phyloP scores from a whole-genome alignment of 2,888 invertebrate genomes.

The Apoderus coryli region DNA sequence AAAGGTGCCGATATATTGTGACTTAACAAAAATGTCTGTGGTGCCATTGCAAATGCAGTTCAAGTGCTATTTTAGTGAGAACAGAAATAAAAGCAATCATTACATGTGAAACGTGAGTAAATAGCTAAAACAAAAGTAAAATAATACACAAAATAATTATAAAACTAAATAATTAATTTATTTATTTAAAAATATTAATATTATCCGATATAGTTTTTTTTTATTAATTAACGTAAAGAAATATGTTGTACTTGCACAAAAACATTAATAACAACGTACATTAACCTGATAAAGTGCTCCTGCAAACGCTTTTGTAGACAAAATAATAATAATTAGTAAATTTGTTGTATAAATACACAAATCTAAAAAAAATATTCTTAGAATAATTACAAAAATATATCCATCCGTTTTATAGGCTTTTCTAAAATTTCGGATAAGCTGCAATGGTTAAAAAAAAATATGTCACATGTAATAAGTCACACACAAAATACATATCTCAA shows the following conservation, averaged over 20 bases:
- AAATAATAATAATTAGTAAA: constrained; percentile 19
- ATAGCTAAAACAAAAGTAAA: constrained; percentile 34
- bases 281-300: constrained; percentile 32
- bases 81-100: constrained; percentile 39
- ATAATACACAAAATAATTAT: no score
- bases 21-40: constrained; percentile 32
- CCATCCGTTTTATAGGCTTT: constrained; percentile 28
- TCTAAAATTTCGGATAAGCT: constrained; percentile 32
- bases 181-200: no score
- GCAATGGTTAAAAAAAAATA: constrained; percentile 34
- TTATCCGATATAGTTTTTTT: no score
- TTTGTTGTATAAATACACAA: no score
- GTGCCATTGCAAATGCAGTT: constrained; percentile 37
- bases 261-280: no score
- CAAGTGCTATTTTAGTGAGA: constrained; percentile 7
- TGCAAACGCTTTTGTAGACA: constrained; percentile 38
- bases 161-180: no score
- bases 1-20: constrained; percentile 32
- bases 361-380: constrained; percentile 22
- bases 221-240: no score
- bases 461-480: constrained; percentile 27
- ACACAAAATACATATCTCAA: constrained; percentile 29
- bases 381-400: constrained; percentile 19
- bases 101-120: constrained; percentile 58
- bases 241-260: no score